phyloP scores from a whole-genome alignment of 2,888 invertebrate genomes.

The Drosophila longiperda region DNA sequence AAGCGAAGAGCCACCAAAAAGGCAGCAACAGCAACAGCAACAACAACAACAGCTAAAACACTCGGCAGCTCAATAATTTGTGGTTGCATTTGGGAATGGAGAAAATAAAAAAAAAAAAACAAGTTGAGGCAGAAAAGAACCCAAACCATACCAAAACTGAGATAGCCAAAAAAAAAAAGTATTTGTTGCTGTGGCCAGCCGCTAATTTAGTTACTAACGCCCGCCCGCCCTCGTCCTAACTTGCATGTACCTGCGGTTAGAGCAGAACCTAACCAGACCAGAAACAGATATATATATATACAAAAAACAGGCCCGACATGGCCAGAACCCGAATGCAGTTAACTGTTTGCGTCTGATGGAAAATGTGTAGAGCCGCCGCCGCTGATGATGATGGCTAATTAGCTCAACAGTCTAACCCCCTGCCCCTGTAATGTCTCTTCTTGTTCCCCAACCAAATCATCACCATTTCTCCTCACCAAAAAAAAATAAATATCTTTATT shows the following conservation, averaged over 20 bases:
- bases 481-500: constrained; percentile 39
- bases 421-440: constrained; percentile 1
- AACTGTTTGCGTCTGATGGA: constrained; percentile 63
- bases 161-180: constrained; percentile 35
- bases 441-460: constrained; percentile 1
- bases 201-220: constrained; percentile 77
- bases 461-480: background rate
- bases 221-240: constrained; percentile 24
- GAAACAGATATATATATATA: background rate
- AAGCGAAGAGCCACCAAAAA: constrained; percentile 38
- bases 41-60: constrained; percentile 34
- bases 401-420: constrained; percentile 43
- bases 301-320: constrained; percentile 12
- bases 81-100: constrained; percentile 50
- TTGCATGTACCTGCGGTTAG: constrained; percentile 60
- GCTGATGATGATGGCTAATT: constrained; percentile 77
- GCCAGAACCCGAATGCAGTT: constrained; percentile 41
- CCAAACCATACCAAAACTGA: constrained; percentile 22
- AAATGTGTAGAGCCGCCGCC: constrained; percentile 67
- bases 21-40: constrained; percentile 20
- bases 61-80: constrained; percentile 60
- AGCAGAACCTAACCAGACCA: constrained; percentile 15
- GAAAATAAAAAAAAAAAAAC: constrained; percentile 22
- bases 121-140: constrained; percentile 14
- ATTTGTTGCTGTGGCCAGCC: constrained; percentile 59